Base-by-base conservation (phyloP, 2,113 vertebrate species). In the Arvicanthis niloticus region DNA sequence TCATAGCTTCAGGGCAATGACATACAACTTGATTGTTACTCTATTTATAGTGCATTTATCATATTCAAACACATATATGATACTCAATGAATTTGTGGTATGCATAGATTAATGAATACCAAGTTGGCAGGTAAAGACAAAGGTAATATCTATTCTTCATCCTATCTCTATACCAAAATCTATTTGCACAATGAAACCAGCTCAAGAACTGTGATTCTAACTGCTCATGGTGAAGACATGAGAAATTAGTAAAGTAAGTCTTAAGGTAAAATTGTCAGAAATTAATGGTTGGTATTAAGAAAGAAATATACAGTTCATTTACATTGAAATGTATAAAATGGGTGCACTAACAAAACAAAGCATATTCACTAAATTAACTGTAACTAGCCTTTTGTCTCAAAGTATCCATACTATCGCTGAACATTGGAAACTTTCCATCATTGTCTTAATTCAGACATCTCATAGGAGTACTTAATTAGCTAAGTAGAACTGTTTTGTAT, bases 391-490 rank as follows among this genome's bases (percentile, higher is more conserved):
- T 60, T 48, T 94, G 4, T 3, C 22, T 84, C 86, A 88, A 84
- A 85, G n/a, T 88, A 94, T 37, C 51, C 42, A 80, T 17, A 19
- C 12, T 96, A 22, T 62, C 68, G 75, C 11, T 45, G 51, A 85
- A 60, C 42, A 80, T 22, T 85, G 48, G 40, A 96, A 94, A 88
- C 1, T 53, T 91, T 73, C 56, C 51, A 70, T 80, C 87, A 85
- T 78, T n/a, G 95, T 26, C 31, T 48, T 7, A 91, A 92, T 93
- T 86, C 48, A 91, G 48, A 11, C 5, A 34, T 89, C 65, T 85
- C 45, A 37, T 53, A 84, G 80, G 95, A 95, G 65, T 58, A 92
- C n/a, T 73, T 3, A 24, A 91, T 96, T 86, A 89, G 42, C 34
- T 65, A 95, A 56, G 37, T 58, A 91, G 22, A 75, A 93, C 11